phyloP scores from a whole-genome alignment of 1,140 invertebrate genomes.

The silkworm (Bombyx mori) region ASM3026992v2 NC_085109.1:10523501-10524000 shows the following conservation, averaged over 20 bases:
- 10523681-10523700: slow-evolving; percentile 6
- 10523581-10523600: slow-evolving; percentile 7
- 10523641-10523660: slow-evolving; percentile 10
- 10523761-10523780: not conserved
- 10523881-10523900: too few relatives aligned
- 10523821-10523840: too few relatives aligned
- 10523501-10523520: slow-evolving; percentile 22
- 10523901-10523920: too few relatives aligned
- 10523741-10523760: not conserved
- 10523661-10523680: slow-evolving; percentile 10
- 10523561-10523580: slow-evolving; percentile 24
- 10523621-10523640: slow-evolving; percentile 18
- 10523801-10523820: too few relatives aligned
- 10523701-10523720: not conserved
- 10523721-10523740: not conserved
- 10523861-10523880: too few relatives aligned
- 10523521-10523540: slow-evolving; percentile 25
- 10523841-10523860: too few relatives aligned
- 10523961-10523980: too few relatives aligned
- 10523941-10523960: too few relatives aligned
- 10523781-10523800: too few relatives aligned
- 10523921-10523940: too few relatives aligned
- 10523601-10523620: slow-evolving; percentile 13
- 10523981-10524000: too few relatives aligned
- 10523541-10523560: slow-evolving; percentile 17